phyloP scores from a whole-genome alignment of 2,888 invertebrate species.

The Brassicogethes aeneus region DNA sequence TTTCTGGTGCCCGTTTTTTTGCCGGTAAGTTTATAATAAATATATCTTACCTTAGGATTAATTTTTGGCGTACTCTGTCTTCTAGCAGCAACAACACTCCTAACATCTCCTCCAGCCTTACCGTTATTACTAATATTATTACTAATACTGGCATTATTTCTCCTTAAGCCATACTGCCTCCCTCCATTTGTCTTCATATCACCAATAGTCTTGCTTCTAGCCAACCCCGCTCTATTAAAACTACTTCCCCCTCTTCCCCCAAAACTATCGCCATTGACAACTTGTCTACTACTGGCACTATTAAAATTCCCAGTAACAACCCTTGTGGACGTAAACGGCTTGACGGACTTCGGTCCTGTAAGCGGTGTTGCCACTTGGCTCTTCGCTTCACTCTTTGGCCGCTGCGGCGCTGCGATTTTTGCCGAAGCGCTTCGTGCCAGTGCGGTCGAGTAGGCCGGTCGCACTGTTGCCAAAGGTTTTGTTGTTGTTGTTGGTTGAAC shows the following conservation, averaged over 20 bases:
- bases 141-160: constrained; percentile 2
- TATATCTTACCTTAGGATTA: too few relatives aligned
- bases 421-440: constrained; percentile 37
- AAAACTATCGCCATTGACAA: too few relatives aligned
- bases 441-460: constrained; percentile 42
- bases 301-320: constrained; percentile 5
- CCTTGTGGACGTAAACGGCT: constrained; percentile 11
- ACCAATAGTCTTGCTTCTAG: constrained; percentile 37
- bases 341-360: constrained; percentile 15
- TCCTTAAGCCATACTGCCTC: background rate
- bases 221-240: constrained; percentile 21
- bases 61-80: too few relatives aligned
- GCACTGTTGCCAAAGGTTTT: constrained; percentile 21
- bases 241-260: too few relatives aligned
- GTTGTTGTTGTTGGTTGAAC: constrained; percentile 2
- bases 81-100: too few relatives aligned
- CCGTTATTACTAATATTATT: too few relatives aligned
- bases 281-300: background rate
- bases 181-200: constrained; percentile 30
- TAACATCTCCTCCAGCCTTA: too few relatives aligned
- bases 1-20: too few relatives aligned
- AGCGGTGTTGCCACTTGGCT: constrained; percentile 7
- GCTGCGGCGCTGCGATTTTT: constrained; percentile 23
- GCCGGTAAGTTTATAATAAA: too few relatives aligned
- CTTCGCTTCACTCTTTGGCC: constrained; percentile 28